A percentile compares a stretch with the other conserved stretches of the same genome.
Conservation (phyloP, 2,113 vertebrate genomes). For the Peromyscus leucopus region DNA sequence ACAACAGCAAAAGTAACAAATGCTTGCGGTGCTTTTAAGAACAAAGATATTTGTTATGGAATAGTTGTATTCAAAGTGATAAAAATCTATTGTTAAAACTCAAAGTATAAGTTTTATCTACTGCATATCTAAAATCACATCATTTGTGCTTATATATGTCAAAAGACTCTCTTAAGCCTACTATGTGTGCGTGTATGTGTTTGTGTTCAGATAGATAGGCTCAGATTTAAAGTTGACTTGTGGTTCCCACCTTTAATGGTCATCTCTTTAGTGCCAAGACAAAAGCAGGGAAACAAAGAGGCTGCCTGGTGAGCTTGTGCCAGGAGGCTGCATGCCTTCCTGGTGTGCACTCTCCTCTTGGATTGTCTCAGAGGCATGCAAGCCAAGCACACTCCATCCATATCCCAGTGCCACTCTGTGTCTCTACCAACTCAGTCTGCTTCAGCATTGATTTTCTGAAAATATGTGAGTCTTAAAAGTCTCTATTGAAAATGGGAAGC, state of each 20-base stretch:
- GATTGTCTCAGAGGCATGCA: neutral
- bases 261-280: neutral
- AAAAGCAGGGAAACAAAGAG: neutral
- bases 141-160: neutral
- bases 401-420: neutral
- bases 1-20: neutral
- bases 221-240: neutral
- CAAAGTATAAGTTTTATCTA: constrained; percentile 13
- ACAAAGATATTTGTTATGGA: neutral
- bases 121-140: neutral
- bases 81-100: neutral
- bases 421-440: constrained; percentile 18
- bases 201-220: neutral
- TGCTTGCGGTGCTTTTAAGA: neutral
- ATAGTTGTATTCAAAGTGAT: neutral
- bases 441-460: constrained; percentile 70
- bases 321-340: neutral
- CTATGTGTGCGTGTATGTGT: neutral
- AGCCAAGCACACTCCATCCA: neutral
- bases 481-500: constrained; percentile 27
- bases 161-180: neutral
- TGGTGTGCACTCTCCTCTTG: neutral
- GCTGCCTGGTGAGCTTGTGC: neutral
- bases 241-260: neutral
- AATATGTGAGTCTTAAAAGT: constrained; percentile 41